A percentile compares a stretch with the other conserved stretches of the same genome.
These are phyloP conservation scores for Melanotaenia nigrans DNA, from an alignment of 2,797 vertebrate genomes.

Conservation along the genomic window DNA sequence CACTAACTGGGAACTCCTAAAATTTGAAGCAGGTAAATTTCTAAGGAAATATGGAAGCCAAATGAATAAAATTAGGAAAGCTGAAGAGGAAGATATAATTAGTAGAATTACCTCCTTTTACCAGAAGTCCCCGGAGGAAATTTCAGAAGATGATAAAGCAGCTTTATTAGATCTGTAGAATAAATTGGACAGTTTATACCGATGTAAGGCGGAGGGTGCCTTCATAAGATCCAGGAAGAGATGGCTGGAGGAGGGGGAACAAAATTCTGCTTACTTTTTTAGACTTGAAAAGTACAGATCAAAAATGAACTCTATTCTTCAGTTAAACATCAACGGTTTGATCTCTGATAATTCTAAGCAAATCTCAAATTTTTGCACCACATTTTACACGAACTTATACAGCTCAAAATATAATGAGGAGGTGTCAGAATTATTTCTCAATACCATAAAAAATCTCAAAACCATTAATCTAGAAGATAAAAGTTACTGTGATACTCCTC, in stretches of 20 bases:
- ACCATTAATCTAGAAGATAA: no score
- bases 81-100: background rate
- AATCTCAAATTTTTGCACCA: background rate
- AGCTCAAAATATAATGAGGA: no score
- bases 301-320: background rate
- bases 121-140: background rate
- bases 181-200: background rate
- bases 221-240: slow-evolving; percentile 5
- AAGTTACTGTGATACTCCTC: no score
- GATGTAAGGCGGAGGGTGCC: background rate
- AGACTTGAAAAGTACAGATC: background rate
- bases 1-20: background rate
- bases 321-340: background rate
- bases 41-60: background rate
- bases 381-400: background rate
- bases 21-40: background rate
- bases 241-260: background rate
- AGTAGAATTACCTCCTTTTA: background rate
- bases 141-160: background rate
- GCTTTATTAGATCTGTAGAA: background rate
- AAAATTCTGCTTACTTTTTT: slow-evolving; percentile 3
- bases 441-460: no score
- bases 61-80: background rate
- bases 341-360: background rate
- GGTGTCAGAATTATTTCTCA: no score